phyloP scores from a whole-genome alignment of 2,113 vertebrate species.

The Seriola rivoliana region DNA sequence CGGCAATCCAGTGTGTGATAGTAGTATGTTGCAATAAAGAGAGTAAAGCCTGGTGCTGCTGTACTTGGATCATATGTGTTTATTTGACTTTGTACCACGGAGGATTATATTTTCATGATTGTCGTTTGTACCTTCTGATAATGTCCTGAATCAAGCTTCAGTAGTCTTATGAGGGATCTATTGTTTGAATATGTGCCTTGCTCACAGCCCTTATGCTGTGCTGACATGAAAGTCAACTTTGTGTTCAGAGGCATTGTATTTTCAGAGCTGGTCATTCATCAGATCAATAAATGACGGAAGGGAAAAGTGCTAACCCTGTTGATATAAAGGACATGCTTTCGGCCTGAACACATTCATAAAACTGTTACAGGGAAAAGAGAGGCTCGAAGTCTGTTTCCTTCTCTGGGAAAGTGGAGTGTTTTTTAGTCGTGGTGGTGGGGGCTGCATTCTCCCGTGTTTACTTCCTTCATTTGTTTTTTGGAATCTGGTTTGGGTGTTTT shows the following conservation, averaged over 20 bases:
- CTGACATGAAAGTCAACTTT: conserved; percentile 33
- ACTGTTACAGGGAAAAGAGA: conserved; percentile 36
- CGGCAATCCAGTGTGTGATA: not conserved
- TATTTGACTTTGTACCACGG: not conserved
- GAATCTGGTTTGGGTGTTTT: conserved; percentile 70
- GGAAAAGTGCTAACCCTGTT: conserved; percentile 46
- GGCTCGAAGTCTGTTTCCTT: conserved; percentile 56
- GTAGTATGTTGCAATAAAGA: conserved; percentile 7
- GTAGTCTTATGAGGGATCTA: conserved; percentile 53
- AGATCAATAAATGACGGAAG: conserved; percentile 58
- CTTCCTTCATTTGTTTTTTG: conserved; percentile 72
- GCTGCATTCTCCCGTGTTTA: conserved; percentile 71
- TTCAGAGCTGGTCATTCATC: conserved; percentile 44
- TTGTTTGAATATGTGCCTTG: conserved; percentile 52
- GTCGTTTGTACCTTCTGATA: conserved; percentile 29
- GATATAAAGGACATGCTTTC: conserved; percentile 63
- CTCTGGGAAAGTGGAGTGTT: conserved; percentile 61
- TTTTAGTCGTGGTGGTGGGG: conserved; percentile 37
- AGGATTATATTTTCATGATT: not conserved
- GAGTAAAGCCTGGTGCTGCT: not conserved
- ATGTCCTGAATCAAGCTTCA: conserved; percentile 35
- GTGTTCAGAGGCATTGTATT: conserved; percentile 46
- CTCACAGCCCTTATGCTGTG: conserved; percentile 33
- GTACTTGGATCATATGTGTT: not conserved
- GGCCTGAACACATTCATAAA: conserved; percentile 73